Base-by-base conservation (phyloP, 2,797 vertebrate genomes). In the Anolis apletophallus region DNA sequence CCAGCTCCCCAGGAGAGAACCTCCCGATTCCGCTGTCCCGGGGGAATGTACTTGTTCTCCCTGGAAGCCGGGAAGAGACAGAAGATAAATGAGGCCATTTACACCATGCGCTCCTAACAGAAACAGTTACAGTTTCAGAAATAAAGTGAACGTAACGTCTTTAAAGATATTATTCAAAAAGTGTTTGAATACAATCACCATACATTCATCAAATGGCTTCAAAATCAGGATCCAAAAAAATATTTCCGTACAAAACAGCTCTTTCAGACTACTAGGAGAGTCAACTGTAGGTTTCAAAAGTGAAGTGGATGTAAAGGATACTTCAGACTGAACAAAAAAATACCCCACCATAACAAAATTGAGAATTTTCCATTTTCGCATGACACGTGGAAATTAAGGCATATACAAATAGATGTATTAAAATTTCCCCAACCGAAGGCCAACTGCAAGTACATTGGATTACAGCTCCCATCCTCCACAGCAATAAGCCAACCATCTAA, bases 41-140 rank as follows among this genome's bases (percentile, higher is more conserved):
- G 98, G 94, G 98, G 98, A 97, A 99, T 97, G 97, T 99, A 99
- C 93, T 99, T 99, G 95, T 97, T 99, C 96, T 99, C 99, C 96
- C 99, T 99, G 95, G 82, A 94, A 69, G 10, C 17, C 17, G 52
- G 92, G 88, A n/a, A n/a, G 95, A 57, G 8, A 8, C 1, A 50
- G 19, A n/a, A 19, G 11, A 19, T 5, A 54, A 12, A 26, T 6
- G 12, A 8, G 2, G 17, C 81, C 10, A 29, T 29, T 64, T 64
- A 36, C 29, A 5, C 10, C 5, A 23, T 17, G 29, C 23, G 3
- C 71, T 29, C 16, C 26, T 72, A 26, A 72, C 52, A 34, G 36
- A 32, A 46, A 40, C 16, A 4, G 29, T 6, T 29, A 21, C 11
- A 61, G n/a, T 3, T 61, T 46, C 71, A 23, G 36, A 11, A 21